A percentile compares a stretch with the other conserved stretches of the same genome.
Evolutionary conservation across 2,797 vertebrate genomes (phyloP).

Genomic region (Pipistrellus kuhlii): DNA sequence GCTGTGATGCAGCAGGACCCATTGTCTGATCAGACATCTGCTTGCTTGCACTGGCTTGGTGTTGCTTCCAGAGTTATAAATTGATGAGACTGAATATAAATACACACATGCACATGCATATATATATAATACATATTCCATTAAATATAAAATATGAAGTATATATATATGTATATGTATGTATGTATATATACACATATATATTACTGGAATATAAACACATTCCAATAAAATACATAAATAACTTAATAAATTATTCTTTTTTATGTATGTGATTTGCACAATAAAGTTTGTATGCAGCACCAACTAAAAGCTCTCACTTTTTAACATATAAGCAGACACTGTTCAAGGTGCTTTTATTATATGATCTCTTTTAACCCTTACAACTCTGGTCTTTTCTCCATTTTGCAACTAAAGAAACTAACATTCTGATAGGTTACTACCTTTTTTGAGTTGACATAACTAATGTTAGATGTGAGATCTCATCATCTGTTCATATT

Average conservation of each 20-base stretch:
- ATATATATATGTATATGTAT: no score
- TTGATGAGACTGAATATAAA: no score
- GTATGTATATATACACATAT: no score
- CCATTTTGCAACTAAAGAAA: neutral
- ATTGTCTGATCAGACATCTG: neutral
- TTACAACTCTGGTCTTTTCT: neutral
- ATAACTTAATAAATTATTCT: neutral
- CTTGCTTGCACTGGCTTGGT: neutral
- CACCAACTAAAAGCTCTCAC: neutral
- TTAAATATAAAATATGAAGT: neutral
- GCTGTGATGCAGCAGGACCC: neutral
- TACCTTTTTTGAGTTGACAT: neutral
- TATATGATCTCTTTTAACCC: neutral
- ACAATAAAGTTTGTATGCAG: neutral
- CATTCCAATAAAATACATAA: neutral
- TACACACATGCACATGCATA: neutral
- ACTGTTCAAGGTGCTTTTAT: neutral
- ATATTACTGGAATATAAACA: neutral
- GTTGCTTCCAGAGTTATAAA: neutral
- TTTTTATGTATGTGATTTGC: neutral
- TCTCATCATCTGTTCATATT: neutral
- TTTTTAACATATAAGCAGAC: neutral
- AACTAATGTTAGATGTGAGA: neutral
- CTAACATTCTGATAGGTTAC: neutral
- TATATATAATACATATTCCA: neutral